Evolutionary conservation across 2,888 invertebrate genomes (phyloP).

Genomic region (Chaitophorus viminalis): DNA sequence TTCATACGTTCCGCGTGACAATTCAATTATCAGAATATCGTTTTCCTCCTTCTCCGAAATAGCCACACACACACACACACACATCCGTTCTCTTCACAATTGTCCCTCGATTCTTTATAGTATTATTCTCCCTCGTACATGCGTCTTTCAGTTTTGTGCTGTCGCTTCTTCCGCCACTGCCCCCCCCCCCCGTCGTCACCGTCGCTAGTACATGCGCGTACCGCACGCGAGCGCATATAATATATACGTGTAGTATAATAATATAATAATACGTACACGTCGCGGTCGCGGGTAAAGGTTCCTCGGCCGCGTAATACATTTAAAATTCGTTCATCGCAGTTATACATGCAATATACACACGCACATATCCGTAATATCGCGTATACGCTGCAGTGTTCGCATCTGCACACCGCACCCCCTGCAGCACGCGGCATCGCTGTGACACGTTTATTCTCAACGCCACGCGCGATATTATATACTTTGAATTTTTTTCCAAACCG

Average conservation of each 20-base stretch:
- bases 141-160: not conserved
- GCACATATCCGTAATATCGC: not conserved
- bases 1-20: not conserved
- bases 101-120: not conserved
- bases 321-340: not conserved
- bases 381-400: not conserved
- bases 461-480: too few species aligned
- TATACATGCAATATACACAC: not conserved
- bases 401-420: too few species aligned
- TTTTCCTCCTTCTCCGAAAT: not conserved
- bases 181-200: not conserved
- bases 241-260: not conserved
- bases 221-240: not conserved
- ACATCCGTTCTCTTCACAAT: not conserved
- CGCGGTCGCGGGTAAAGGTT: not conserved
- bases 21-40: not conserved
- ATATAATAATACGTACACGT: too few species aligned
- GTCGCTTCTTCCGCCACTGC: not conserved
- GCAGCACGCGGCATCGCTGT: too few species aligned
- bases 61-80: not conserved
- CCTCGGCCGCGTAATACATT: not conserved
- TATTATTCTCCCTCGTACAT: not conserved
- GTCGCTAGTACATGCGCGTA: not conserved
- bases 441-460: too few species aligned
- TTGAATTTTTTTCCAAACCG: too few species aligned